A percentile compares a stretch with the other conserved stretches of the same genome.
These are phyloP conservation scores for Jaculus jaculus DNA, from an alignment of 2,113 vertebrate species.

Conservation along the genomic window DNA sequence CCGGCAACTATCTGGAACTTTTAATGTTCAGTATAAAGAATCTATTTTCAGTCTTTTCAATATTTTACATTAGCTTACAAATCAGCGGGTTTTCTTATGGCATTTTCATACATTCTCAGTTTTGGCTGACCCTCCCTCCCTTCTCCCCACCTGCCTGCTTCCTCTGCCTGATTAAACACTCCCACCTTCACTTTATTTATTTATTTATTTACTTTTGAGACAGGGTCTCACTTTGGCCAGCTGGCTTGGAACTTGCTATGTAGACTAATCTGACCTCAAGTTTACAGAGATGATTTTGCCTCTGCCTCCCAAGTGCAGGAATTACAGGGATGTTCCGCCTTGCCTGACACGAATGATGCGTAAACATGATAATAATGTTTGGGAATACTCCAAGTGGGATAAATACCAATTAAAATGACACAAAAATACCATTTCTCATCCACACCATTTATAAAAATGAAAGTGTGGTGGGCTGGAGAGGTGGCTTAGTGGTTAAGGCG, in stretches of 20 bases:
- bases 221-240: not conserved
- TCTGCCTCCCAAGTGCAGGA: not conserved
- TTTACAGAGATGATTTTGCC: not conserved
- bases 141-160: too few relatives aligned
- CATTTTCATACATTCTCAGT: too few relatives aligned
- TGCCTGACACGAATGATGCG: not conserved
- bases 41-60: too few relatives aligned
- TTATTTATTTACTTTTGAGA: not conserved
- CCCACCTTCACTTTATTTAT: too few relatives aligned
- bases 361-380: not conserved
- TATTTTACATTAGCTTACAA: too few relatives aligned
- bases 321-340: not conserved
- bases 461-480: not conserved
- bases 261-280: not conserved
- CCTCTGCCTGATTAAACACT: too few relatives aligned
- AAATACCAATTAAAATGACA: not conserved
- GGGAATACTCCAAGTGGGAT: not conserved
- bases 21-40: too few relatives aligned
- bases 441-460: not conserved
- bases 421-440: not conserved
- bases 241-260: not conserved
- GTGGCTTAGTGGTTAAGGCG: too few relatives aligned
- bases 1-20: too few relatives aligned
- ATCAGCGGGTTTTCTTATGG: too few relatives aligned
- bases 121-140: too few relatives aligned